A percentile compares a stretch with the other conserved stretches of the same genome.
phyloP scores from a whole-genome alignment of 2,888 invertebrate species.

The Hirtodrosophila cameraria region DNA sequence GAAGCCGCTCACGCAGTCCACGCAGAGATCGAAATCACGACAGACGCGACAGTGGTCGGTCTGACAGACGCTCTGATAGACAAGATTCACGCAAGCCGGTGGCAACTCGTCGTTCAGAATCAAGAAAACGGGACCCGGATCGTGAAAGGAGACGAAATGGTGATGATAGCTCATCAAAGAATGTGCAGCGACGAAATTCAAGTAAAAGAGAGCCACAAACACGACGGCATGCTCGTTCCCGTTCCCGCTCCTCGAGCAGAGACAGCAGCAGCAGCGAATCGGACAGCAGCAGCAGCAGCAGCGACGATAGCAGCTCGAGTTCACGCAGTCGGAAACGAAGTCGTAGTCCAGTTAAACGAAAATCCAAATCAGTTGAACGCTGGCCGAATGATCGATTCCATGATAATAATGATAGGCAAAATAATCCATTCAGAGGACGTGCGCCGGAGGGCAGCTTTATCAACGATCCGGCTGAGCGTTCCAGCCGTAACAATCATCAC shows the following conservation, averaged over 20 bases:
- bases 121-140: conserved; percentile 21
- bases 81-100: conserved; percentile 23
- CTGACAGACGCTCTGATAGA: conserved; percentile 21
- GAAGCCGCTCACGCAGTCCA: conserved; percentile 49
- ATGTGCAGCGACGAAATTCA: conserved; percentile 5
- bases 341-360: conserved; percentile 23
- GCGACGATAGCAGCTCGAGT: conserved; percentile 28
- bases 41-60: conserved; percentile 15
- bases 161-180: neutral
- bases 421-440: conserved; percentile 72
- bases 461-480: conserved; percentile 64
- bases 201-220: conserved; percentile 4
- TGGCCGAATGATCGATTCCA: conserved; percentile 79
- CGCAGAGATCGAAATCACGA: conserved; percentile 36
- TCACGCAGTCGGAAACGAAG: conserved; percentile 23
- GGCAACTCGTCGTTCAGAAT: conserved; percentile 4
- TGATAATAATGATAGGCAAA: conserved; percentile 54
- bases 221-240: conserved; percentile 14
- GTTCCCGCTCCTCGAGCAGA: conserved; percentile 42
- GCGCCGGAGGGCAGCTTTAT: conserved; percentile 64
- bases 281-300: conserved; percentile 22
- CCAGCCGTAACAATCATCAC: conserved; percentile 33
- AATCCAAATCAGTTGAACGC: conserved; percentile 57
- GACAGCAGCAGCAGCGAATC: conserved; percentile 39
- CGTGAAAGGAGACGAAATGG: conserved; percentile 15